Base-by-base conservation (phyloP, 2,888 invertebrate genomes). In the Plutella xylostella region DNA sequence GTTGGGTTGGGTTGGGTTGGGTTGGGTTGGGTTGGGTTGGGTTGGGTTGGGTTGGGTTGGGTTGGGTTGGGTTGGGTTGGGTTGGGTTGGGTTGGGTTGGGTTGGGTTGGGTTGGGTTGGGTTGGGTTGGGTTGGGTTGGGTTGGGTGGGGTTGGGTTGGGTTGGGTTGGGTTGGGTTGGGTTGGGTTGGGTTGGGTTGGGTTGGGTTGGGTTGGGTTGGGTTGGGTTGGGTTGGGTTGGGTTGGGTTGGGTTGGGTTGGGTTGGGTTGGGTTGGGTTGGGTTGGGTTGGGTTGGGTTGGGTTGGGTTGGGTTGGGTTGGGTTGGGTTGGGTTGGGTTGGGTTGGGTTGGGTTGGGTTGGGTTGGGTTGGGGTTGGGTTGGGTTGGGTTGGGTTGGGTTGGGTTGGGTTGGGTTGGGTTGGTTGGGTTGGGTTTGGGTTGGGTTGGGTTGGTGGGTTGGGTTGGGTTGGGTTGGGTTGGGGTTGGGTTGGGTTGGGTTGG, bases 271-370 rank as follows among this genome's bases (percentile, higher is more conserved):
- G 41, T 34, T 42, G 44, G 45, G 43, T 47, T 43, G 38, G 45
- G 45, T 47, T 45, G 42, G 49, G 45, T 45, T 47, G 43, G 49
- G 45, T 49, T 44, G 44, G 49, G 49, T 49, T 49, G 46, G 49
- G 49, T 49, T 49, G 44, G 49, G 49, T 49, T 49, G 41, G 48
- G 37, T 37, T 45, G 22, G 45, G 42, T 42, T 42, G 15, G 42
- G 42, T 42, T 42, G 15, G 42, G 42, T 42, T 42, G 15, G 42
- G 42, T 42, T 42, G 15, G 42, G 42, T 42, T 42, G 15, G 42
- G 42, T 42, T 42, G 15, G 42, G 42, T 42, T 42, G 15, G 42
- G 42, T 42, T 42, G 15, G 42, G 42, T 42, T 42, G 6, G 33
- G 42, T 33, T 42, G 7, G 33, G 42, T 33, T 42, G 7, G 33